Evolutionary conservation across 2,888 invertebrate genomes (phyloP).

Genomic region (Megalurothrips usitatus): DNA sequence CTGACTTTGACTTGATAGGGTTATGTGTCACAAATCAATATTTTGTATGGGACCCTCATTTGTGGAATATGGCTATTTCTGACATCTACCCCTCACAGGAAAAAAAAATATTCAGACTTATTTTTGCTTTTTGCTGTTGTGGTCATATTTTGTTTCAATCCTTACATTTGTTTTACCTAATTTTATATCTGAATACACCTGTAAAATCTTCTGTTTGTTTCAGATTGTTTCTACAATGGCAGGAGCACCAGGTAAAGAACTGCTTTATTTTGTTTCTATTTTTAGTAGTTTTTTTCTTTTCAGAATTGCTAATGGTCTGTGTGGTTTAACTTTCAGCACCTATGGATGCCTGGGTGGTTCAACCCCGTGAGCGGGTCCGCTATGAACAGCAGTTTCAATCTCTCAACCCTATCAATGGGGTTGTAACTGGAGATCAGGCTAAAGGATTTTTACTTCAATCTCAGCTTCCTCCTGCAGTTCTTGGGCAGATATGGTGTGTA

Average conservation of each 20-base stretch:
- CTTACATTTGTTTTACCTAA: not conserved
- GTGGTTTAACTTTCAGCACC: conserved; percentile 18
- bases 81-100: not conserved
- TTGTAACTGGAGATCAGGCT: conserved; percentile 88
- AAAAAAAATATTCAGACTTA: not conserved
- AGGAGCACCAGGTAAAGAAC: not conserved
- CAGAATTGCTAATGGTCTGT: not conserved
- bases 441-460: conserved; percentile 90
- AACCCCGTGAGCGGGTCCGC: conserved; percentile 78
- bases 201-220: not conserved
- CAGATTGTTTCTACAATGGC: not conserved
- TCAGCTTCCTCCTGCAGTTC: conserved; percentile 78
- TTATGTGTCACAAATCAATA: conserved; percentile 25
- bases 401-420: conserved; percentile 79
- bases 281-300: not conserved
- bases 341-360: conserved; percentile 80
- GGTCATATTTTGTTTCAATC: not conserved
- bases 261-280: not conserved
- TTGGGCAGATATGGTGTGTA: conserved; percentile 90
- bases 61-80: not conserved
- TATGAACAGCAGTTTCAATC: conserved; percentile 89
- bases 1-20: not conserved
- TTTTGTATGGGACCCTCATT: not conserved
- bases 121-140: not conserved
- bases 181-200: not conserved